These are phyloP conservation scores for Cabera pusaria DNA, from an alignment of 2,888 invertebrate species.

Conservation along the genomic window DNA sequence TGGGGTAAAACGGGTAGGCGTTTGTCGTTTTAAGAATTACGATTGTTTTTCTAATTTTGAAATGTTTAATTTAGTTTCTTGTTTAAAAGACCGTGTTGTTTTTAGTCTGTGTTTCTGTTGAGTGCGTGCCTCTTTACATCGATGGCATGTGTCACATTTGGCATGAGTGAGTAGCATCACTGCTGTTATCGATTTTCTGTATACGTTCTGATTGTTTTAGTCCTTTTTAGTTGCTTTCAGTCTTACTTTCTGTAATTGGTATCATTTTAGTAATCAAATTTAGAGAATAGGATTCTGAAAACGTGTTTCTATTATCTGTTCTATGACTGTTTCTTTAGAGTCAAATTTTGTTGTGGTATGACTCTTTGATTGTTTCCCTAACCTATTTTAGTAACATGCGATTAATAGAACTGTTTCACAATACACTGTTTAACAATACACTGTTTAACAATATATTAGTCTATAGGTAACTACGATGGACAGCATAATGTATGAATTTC, in stretches of 20 bases:
- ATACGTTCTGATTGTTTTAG: neutral
- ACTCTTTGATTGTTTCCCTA: no score
- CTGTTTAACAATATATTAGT: no score
- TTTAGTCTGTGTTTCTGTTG: neutral
- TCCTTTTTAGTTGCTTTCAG: neutral
- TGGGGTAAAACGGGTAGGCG: constrained; percentile 31
- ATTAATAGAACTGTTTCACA: no score
- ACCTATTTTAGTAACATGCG: no score
- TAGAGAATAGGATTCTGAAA: no score
- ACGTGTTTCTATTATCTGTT: no score
- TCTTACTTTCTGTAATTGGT: neutral
- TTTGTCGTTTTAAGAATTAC: constrained; percentile 30
- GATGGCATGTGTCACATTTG: constrained; percentile 13
- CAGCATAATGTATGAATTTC: no score
- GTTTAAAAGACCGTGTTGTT: constrained; percentile 8
- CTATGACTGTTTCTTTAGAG: no score
- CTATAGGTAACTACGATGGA: no score
- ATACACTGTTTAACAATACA: no score
- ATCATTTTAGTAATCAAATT: no score
- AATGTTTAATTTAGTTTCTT: constrained; percentile 21
- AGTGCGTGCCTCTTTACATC: constrained; percentile 1
- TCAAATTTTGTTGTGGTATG: no score
- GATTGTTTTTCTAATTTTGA: constrained; percentile 31
- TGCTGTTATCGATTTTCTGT: constrained; percentile 19
- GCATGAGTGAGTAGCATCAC: constrained; percentile 2